Base-by-base conservation (phyloP, 2,113 vertebrate species). In the Pantherophis guttatus region DNA sequence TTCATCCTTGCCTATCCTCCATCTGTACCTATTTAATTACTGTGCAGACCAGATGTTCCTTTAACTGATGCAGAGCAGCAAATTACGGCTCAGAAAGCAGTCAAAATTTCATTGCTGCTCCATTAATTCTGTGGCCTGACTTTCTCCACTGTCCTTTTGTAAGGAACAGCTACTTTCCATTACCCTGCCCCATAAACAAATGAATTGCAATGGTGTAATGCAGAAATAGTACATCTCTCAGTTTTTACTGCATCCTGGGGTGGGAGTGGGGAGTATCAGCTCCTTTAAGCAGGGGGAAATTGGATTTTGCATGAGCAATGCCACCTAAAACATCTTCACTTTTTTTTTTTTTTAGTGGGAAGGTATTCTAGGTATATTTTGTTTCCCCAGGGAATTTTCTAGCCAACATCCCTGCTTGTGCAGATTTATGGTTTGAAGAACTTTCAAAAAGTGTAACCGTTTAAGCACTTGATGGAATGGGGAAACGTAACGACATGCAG, bases 1-100 rank as follows among this genome's bases (percentile, higher is more conserved):
- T 86, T 92, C 75, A 92, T 57, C 58, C 57, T 57, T 90, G 87
- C 58, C 58, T 65, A 86, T 24, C 57, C 55, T 86, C 92, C 92
- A 93, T 93, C 92, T 93, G 70, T 90, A 93, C 44, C 88, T 90
- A 86, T 90, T 90, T 93, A 90, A 93, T 90, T 19, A 17, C n/a
- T 86, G 62, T 93, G 75, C 48, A 33, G 29, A 44, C 92, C 75
- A 93, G 88, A 90, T 93, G 89, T 85, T 90, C 92, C 33, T 86
- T 89, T 62, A 90, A 93, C 88, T 90, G 62, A 90, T 90, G 86
- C n/a, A 87, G 26, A 86, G 48, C 81, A 86, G 17, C 39, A 53
- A 24, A 87, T 90, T 86, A 90, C 8, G 10, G 55, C 57, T 39
- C 59, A 90, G 55, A 54, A 86, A 90, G 53, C 29, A 86, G 55